Conservation (phyloP, 2,888 invertebrate genomes). For the Venustoraphidia nigricollis region DNA sequence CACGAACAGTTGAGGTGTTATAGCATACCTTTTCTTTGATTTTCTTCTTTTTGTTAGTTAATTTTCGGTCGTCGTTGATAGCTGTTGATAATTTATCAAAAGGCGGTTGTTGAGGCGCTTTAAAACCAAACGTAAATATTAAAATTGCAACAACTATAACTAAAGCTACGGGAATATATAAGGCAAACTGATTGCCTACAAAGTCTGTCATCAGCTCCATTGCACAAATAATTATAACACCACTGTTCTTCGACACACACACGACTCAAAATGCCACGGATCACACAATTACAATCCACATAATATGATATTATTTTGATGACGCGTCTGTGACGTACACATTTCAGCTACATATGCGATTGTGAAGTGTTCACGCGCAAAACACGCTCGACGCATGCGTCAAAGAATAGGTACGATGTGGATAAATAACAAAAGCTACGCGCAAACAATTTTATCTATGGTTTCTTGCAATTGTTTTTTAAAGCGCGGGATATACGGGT, state of each 20-base stretch:
- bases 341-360: constrained; percentile 16
- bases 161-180: constrained; percentile 39
- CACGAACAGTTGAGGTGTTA: constrained; percentile 1
- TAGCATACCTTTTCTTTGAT: constrained; percentile 52
- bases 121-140: constrained; percentile 66
- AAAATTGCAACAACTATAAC: constrained; percentile 56
- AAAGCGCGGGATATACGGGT: no score
- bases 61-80: constrained; percentile 47
- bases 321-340: constrained; percentile 55
- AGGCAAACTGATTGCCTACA: constrained; percentile 37
- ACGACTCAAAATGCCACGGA: constrained; percentile 18
- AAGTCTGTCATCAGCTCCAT: constrained; percentile 46
- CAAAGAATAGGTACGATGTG: no score
- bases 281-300: constrained; percentile 13
- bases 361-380: background rate
- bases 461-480: no score
- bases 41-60: constrained; percentile 51
- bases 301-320: constrained; percentile 30
- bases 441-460: no score
- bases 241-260: constrained; percentile 9
- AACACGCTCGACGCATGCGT: no score
- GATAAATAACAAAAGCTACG: no score
- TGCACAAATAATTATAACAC: constrained; percentile 5
- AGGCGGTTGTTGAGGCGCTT: constrained; percentile 65
- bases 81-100: constrained; percentile 52